Evolutionary conservation across 2,113 vertebrate species (phyloP).

Genomic region (Leucopternis melanops): DNA sequence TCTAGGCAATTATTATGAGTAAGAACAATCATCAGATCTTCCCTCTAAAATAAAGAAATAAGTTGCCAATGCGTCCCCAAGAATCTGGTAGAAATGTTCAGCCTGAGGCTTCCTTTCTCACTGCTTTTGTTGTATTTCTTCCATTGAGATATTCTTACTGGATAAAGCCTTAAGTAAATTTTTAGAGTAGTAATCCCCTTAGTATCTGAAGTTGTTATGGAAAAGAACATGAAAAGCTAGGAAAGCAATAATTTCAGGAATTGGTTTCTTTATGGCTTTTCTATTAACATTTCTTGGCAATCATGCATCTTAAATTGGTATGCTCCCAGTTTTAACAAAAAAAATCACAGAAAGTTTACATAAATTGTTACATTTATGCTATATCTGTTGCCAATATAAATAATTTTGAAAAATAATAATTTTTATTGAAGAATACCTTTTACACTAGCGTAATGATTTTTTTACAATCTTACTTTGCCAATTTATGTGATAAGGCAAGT

Average conservation of each 20-base stretch:
- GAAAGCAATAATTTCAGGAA: slow-evolving; percentile 4
- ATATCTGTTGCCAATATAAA: not conserved
- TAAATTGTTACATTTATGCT: not conserved
- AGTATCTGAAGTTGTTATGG: not conserved
- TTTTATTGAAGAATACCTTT: not conserved
- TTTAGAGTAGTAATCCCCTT: not conserved
- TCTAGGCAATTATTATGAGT: not conserved
- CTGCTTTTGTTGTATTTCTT: slow-evolving; percentile 6
- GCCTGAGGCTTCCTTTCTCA: slow-evolving; percentile 13
- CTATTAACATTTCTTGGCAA: not conserved
- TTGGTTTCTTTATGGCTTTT: slow-evolving; percentile 1
- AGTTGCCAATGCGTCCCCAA: not conserved
- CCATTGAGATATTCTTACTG: not conserved
- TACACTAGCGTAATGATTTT: not conserved
- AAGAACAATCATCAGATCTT: not conserved
- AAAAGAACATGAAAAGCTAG: slow-evolving; percentile 3
- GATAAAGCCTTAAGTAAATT: not conserved
- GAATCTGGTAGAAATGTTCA: not conserved
- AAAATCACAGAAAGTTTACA: not conserved
- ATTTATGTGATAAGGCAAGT: not conserved
- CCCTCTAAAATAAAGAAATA: not conserved
- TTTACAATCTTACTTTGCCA: not conserved
- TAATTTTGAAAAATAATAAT: not conserved
- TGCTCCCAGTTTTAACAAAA: not conserved
- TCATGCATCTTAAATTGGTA: not conserved